These are phyloP conservation scores for Helicorthomorpha holstii DNA, from an alignment of 1,140 invertebrate genomes.

Conservation along the genomic window DNA sequence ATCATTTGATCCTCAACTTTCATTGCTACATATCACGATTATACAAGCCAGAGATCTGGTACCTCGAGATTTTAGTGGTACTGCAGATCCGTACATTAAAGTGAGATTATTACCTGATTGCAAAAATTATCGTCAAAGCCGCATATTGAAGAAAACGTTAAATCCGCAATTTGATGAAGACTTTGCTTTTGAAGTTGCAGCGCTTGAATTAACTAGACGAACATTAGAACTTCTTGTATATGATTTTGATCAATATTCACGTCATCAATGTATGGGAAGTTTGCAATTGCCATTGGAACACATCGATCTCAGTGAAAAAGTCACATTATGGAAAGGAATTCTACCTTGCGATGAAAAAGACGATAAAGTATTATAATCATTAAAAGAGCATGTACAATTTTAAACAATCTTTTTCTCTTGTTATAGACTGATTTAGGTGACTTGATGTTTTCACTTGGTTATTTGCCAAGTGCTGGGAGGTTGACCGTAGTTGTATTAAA, in stretches of 20 bases:
- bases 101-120: constrained; percentile 34
- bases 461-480: constrained; percentile 9
- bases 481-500: constrained; percentile 11
- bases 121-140: constrained; percentile 39
- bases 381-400: neutral
- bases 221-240: constrained; percentile 23
- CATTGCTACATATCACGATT: constrained; percentile 20
- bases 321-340: constrained; percentile 22
- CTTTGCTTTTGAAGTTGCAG: constrained; percentile 23
- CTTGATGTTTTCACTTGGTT: constrained; percentile 15
- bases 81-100: constrained; percentile 20
- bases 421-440: constrained; percentile 32
- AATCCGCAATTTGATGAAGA: constrained; percentile 35
- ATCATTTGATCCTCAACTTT: constrained; percentile 20
- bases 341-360: constrained; percentile 17
- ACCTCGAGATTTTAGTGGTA: constrained; percentile 19
- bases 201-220: constrained; percentile 13
- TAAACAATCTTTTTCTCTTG: neutral
- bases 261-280: constrained; percentile 21
- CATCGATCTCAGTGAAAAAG: constrained; percentile 19
- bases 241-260: constrained; percentile 16
- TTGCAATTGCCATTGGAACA: constrained; percentile 18
- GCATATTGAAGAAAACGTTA: constrained; percentile 41
- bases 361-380: constrained; percentile 13
- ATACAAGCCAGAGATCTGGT: constrained; percentile 23